Evolutionary conservation across 2,888 invertebrate species (phyloP).

Genomic region (Diarsia mendica): DNA sequence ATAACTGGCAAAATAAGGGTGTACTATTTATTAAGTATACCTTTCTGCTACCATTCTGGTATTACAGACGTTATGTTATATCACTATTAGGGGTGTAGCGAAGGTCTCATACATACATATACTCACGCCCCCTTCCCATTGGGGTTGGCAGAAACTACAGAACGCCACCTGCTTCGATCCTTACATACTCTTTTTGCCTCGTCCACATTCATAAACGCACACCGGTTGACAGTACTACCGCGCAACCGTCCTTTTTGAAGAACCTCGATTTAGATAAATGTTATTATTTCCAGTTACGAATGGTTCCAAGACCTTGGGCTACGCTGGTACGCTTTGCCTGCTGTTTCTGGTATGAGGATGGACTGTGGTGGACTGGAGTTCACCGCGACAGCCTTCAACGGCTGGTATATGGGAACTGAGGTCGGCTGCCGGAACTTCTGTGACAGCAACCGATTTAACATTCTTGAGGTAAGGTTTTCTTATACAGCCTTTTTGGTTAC

Average conservation of each 20-base stretch:
- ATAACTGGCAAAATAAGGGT: no score
- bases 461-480: slow-evolving; percentile 92
- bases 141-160: no score
- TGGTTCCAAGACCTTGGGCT: slow-evolving; percentile 96
- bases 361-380: slow-evolving; percentile 98
- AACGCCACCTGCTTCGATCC: no score
- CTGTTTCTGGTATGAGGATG: slow-evolving; percentile 97
- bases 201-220: no score
- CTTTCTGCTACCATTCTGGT: no score
- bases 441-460: slow-evolving; percentile 95
- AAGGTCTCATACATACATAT: no score
- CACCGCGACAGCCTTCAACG: slow-evolving; percentile 97
- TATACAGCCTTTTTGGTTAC: background rate
- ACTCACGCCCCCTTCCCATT: no score
- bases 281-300: slow-evolving; percentile 91
- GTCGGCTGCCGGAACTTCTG: slow-evolving; percentile 97
- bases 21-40: no score
- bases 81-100: background rate
- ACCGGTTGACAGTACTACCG: no score
- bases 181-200: no score
- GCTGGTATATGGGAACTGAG: slow-evolving; percentile 99
- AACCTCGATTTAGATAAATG: background rate
- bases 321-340: slow-evolving; percentile 97
- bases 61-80: no score
- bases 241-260: no score